A percentile compares a stretch with the other conserved stretches of the same genome.
phyloP scores from a whole-genome alignment of 2,113 vertebrate genomes.

The Anthoscopus minutus region DNA sequence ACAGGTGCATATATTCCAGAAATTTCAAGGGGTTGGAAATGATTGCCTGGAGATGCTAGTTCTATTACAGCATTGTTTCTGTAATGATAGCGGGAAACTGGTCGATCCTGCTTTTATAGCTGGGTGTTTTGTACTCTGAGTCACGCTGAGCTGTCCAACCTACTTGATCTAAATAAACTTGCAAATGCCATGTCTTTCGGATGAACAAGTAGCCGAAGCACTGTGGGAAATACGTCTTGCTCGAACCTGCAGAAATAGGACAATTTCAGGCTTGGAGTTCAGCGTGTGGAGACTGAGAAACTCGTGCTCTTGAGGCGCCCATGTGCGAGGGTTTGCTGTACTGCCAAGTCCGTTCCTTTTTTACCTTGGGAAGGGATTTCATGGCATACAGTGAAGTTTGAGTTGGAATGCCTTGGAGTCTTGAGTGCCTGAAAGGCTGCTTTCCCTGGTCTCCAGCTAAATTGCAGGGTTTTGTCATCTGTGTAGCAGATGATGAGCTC shows the following conservation, averaged over 20 bases:
- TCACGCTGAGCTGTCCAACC: neutral
- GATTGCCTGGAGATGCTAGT: neutral
- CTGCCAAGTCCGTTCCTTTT: neutral
- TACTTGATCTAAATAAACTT: slow-evolving; percentile 15
- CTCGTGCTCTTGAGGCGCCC: neutral
- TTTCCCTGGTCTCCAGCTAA: neutral
- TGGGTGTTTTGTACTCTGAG: neutral
- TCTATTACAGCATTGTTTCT: neutral
- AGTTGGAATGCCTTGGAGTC: neutral
- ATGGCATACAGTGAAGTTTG: accelerated
- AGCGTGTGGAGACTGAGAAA: neutral
- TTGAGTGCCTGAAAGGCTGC: neutral
- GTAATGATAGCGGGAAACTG: neutral
- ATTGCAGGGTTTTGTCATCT: neutral
- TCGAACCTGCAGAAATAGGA: neutral
- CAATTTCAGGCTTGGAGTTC: neutral
- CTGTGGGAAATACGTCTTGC: slow-evolving; percentile 22
- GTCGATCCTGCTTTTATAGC: neutral
- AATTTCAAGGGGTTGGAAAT: neutral
- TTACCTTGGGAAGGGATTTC: neutral
- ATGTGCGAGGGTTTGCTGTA: neutral
- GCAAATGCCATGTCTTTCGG: neutral
- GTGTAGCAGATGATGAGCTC: neutral
- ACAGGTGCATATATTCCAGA: neutral
- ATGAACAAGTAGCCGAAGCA: neutral